Conservation (phyloP, 2,113 vertebrate species). For the Acanthochromis polyacanthus region DNA sequence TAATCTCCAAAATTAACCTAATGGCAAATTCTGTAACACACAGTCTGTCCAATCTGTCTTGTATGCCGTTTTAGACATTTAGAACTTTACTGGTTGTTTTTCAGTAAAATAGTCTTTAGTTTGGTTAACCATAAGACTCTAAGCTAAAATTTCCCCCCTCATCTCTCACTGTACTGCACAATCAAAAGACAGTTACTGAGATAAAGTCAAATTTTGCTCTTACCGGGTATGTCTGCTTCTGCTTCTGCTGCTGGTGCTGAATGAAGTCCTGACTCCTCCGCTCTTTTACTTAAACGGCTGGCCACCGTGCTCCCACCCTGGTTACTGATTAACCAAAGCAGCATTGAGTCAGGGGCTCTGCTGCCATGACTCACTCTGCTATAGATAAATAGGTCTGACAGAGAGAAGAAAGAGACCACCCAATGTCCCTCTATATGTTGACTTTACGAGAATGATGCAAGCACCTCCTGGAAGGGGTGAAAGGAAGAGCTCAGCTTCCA, state of each 20-base stretch:
- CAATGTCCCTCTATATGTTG: constrained; percentile 56
- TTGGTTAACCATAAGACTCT: background rate
- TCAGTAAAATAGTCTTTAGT: background rate
- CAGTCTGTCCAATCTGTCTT: background rate
- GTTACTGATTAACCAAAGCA: constrained; percentile 77
- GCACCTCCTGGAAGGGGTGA: constrained; percentile 31
- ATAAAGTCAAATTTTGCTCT: constrained; percentile 40
- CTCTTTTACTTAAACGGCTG: constrained; percentile 59
- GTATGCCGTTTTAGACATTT: background rate
- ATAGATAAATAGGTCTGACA: constrained; percentile 59
- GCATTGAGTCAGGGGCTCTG: constrained; percentile 58
- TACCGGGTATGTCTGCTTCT: constrained; percentile 62
- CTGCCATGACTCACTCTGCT: constrained; percentile 57
- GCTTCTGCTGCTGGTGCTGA: constrained; percentile 39
- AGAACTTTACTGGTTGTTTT: background rate
- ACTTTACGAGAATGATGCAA: constrained; percentile 55
- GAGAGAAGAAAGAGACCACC: constrained; percentile 34
- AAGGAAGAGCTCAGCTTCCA: constrained; percentile 30
- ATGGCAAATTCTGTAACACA: background rate
- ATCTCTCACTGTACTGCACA: background rate
- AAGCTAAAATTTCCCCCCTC: background rate
- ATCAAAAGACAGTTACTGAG: background rate
- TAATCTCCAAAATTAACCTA: background rate
- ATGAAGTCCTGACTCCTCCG: constrained; percentile 50
- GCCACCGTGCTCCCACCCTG: constrained; percentile 16